phyloP scores from a whole-genome alignment of 2,797 vertebrate genomes.

The Danio kyathit region DNA sequence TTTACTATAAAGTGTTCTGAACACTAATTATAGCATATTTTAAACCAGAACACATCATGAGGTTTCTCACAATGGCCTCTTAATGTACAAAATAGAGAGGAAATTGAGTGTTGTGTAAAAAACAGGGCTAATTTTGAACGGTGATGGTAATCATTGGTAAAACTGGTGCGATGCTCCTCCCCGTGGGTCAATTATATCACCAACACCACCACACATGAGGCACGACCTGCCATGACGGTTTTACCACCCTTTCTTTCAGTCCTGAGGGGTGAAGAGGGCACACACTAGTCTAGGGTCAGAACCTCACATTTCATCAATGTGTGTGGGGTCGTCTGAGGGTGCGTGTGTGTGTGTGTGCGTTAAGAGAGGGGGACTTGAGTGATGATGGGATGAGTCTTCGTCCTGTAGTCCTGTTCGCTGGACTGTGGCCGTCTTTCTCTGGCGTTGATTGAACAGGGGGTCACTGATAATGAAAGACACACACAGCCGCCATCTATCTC shows the following conservation, averaged over 20 bases:
- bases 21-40: no score
- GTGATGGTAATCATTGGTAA: conserved; percentile 27
- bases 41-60: background rate
- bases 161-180: conserved; percentile 23
- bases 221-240: conserved; percentile 14
- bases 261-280: conserved; percentile 46
- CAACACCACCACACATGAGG: conserved; percentile 7
- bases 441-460: conserved; percentile 62
- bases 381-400: conserved; percentile 57
- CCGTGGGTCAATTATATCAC: conserved; percentile 22
- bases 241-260: conserved; percentile 54
- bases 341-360: conserved; percentile 15
- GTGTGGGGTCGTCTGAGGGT: conserved; percentile 29
- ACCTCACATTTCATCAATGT: conserved; percentile 60
- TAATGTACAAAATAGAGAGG: background rate
- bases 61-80: background rate
- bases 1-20: no score
- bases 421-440: conserved; percentile 50
- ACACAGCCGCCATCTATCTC: conserved; percentile 63
- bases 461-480: conserved; percentile 66
- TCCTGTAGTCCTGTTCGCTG: conserved; percentile 55
- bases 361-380: conserved; percentile 54
- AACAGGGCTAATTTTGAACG: background rate
- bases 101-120: conserved; percentile 11
- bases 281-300: conserved; percentile 40